Base-by-base conservation (phyloP, 2,797 vertebrate species). In the Anguilla anguilla region DNA sequence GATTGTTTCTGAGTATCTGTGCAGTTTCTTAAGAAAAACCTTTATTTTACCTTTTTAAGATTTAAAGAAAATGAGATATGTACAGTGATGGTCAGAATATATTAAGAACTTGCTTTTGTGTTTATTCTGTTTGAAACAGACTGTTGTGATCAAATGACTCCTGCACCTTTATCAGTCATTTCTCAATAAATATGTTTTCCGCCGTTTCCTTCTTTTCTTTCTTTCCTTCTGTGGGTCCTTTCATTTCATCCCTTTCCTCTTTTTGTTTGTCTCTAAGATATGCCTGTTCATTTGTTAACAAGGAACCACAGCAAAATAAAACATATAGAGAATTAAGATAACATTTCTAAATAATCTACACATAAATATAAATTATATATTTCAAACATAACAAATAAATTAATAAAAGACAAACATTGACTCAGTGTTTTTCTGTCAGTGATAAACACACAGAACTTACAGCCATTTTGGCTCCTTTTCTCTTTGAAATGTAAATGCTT, bases 161-260 rank as follows among this genome's bases (percentile, higher is more conserved):
- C 91, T 95, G 93, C 94, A 93, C 92, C 94, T 93, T 93, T 92
- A 79, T 94, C 89, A 92, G 90, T 94, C 90, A 91, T 88, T 93
- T 86, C 86, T 86, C 90, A 97, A 96, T 97, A 96, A 96, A 96
- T 93, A 89, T 89, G 79, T 91, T 89, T 86, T 93, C 89, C 92
- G 89, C 91, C 91, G 91, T 88, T 92, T 90, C 88, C 91, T 89
- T 51, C 28, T 77, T 64, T 90, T 88, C 59, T 53, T 31, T 86
- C 89, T 88, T 86, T 25, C 43, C 88, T 87, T 35, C 3, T 81
- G 81, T 25, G 39, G 49, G 28, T 84, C 86, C 25, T 55, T 86
- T 35, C 10, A 15, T 55, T 79, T 82, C 86, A 67, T 9, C 77
- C 77, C 87, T 39, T 86, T 77, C 9, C 72, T 69, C 35, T 51